Percentiles rank a stretch among this genome's conserved stretches.
Evolutionary conservation across 2,797 vertebrate genomes (phyloP).

Genomic region (Saguinus oedipus): DNA sequence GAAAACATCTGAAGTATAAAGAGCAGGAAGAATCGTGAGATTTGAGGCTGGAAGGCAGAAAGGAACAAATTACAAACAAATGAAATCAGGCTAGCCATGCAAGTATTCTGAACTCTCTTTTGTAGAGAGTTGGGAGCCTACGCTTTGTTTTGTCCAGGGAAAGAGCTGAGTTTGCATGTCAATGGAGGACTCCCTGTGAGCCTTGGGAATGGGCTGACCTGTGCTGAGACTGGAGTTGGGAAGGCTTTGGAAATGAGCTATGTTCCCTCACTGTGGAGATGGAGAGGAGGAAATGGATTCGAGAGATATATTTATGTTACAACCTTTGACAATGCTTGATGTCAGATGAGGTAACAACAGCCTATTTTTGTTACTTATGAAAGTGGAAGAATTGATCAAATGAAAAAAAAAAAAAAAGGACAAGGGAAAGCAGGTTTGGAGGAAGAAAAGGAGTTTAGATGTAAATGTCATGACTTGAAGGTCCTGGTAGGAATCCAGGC

Average conservation of each 20-base stretch:
- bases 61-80: not conserved
- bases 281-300: not conserved
- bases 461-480: not conserved
- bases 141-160: not conserved
- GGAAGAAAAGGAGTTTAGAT: not conserved
- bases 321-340: not conserved
- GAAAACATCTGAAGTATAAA: not conserved
- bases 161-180: not conserved
- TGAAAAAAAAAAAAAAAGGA: not conserved
- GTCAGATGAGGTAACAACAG: not conserved
- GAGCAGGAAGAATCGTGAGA: not conserved
- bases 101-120: not conserved
- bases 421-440: not conserved
- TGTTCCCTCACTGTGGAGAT: not conserved
- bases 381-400: not conserved
- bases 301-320: not conserved
- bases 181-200: too few species aligned
- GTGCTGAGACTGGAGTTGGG: not conserved
- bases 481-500: not conserved
- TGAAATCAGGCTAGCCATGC: not conserved
- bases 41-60: not conserved
- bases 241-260: not conserved
- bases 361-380: not conserved
- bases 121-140: not conserved
- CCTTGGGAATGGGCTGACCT: not conserved